Base-by-base conservation (phyloP, 2,797 vertebrate species). In the Micropoecilia bifurca region DNA sequence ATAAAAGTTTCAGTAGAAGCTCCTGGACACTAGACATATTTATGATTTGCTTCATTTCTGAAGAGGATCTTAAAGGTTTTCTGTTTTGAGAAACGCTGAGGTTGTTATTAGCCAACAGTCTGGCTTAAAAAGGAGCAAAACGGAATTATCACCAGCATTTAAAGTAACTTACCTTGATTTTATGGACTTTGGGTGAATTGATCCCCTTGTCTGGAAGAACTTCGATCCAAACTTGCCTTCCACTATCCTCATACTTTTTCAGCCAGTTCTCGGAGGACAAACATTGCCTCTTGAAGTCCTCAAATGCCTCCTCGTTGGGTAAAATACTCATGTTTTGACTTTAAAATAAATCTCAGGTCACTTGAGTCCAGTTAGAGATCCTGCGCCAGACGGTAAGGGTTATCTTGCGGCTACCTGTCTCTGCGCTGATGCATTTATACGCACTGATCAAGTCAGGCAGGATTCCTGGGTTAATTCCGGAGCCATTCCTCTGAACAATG, bases 221-320 rank as follows among this genome's bases (percentile, higher is more conserved):
- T 47, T 96, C 96, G 5, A 95, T 88, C 94, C 96, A 96, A n/a
- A 97, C 95, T 53, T 95, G 91, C 90, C 96, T 94, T 3, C 89
- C 95, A 0, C 87, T 50, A 0, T 89, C 94, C 36, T 92, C 87
- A 84, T 96, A 97, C 73, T 94, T 96, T 61, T 81, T 95, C 2
- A 36, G 7, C 96, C 96, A 97, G 47, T 94, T 93, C 1, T 94
- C 93, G 41, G 79, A 91, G 0, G 93, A 86, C 22, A 93, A 22
- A 79, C 96, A 97, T 81, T 96, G 95, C 3, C 63, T 86, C 80
- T 33, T 95, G 80, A 97, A 97, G 57, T 95, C 92, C 0, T 77
- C 77, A 74, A 97, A 97, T 2, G 80, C 79, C 3, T 53, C 74
- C 1, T 96, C 91, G 6, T 94, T 91, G 0, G 96, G 96, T 73